phyloP scores from a whole-genome alignment of 2,888 invertebrate genomes.

The Petrolisthes cinctipes region DNA sequence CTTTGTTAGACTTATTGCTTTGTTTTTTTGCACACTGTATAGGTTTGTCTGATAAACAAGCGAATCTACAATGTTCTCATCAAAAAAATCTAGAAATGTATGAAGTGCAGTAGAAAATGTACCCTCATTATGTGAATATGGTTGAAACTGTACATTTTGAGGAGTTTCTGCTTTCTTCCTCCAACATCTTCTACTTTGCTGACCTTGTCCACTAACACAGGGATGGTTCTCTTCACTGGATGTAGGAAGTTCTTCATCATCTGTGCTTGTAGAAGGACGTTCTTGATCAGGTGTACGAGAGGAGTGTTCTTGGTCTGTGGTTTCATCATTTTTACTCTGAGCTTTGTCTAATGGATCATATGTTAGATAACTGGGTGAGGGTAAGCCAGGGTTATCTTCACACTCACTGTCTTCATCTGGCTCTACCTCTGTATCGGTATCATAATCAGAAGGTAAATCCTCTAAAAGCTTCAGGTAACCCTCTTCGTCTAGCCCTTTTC shows the following conservation, averaged over 20 bases:
- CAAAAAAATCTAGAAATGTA: slow-evolving; percentile 44
- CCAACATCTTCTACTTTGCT: slow-evolving; percentile 30
- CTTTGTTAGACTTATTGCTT: slow-evolving; percentile 26
- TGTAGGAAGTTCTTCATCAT: slow-evolving; percentile 18
- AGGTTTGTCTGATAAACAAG: slow-evolving; percentile 45
- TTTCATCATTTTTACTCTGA: slow-evolving; percentile 10
- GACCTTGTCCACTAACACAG: slow-evolving; percentile 24
- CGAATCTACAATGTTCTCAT: slow-evolving; percentile 31
- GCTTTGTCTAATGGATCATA: slow-evolving; percentile 24
- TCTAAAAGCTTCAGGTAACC: slow-evolving; percentile 26
- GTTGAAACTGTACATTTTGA: slow-evolving; percentile 36
- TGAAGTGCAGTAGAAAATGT: slow-evolving; percentile 31
- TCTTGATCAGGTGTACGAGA: neutral
- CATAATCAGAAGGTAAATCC: slow-evolving; percentile 40
- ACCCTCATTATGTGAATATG: slow-evolving; percentile 13
- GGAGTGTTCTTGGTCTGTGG: slow-evolving; percentile 12
- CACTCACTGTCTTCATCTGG: slow-evolving; percentile 12
- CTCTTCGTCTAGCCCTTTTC: slow-evolving; percentile 18
- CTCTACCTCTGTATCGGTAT: slow-evolving; percentile 37
- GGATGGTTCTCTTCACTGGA: slow-evolving; percentile 15
- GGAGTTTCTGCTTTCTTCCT: slow-evolving; percentile 40
- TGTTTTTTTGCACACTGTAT: slow-evolving; percentile 44
- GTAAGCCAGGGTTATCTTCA: slow-evolving; percentile 29
- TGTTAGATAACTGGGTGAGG: slow-evolving; percentile 17
- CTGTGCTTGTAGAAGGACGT: slow-evolving; percentile 8